Evolutionary conservation across 2,888 invertebrate species (phyloP).

Genomic region (Metacarcinus magister): DNA sequence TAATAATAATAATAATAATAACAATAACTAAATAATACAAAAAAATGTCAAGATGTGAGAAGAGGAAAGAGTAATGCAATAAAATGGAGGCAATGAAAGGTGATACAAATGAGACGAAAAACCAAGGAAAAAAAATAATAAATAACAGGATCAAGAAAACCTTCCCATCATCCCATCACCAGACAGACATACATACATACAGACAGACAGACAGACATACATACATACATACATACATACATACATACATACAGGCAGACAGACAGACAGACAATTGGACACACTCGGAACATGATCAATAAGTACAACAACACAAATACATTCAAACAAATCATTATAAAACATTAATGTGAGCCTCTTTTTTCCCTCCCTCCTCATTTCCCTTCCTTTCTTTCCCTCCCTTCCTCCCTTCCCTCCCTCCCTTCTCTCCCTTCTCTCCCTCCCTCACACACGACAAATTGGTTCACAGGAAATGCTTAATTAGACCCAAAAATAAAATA

Average conservation of each 20-base stretch:
- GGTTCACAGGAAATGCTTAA: neutral
- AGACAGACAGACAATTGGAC: neutral
- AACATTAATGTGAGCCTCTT: neutral
- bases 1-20: too few species aligned
- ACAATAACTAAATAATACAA: too few species aligned
- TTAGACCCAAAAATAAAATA: neutral
- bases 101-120: neutral
- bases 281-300: neutral
- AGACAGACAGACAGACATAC: neutral
- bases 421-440: neutral
- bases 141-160: too few species aligned
- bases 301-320: too few species aligned
- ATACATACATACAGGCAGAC: too few species aligned
- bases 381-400: neutral
- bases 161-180: too few species aligned
- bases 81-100: too few species aligned
- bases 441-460: neutral
- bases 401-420: neutral
- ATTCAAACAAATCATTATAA: too few species aligned
- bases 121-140: neutral
- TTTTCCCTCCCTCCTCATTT: neutral
- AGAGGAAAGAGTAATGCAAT: too few species aligned
- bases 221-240: neutral
- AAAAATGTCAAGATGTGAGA: too few species aligned
- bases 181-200: neutral